Evolutionary conservation across 2,888 invertebrate species (phyloP).

Genomic region (Lochmaea capreae): DNA sequence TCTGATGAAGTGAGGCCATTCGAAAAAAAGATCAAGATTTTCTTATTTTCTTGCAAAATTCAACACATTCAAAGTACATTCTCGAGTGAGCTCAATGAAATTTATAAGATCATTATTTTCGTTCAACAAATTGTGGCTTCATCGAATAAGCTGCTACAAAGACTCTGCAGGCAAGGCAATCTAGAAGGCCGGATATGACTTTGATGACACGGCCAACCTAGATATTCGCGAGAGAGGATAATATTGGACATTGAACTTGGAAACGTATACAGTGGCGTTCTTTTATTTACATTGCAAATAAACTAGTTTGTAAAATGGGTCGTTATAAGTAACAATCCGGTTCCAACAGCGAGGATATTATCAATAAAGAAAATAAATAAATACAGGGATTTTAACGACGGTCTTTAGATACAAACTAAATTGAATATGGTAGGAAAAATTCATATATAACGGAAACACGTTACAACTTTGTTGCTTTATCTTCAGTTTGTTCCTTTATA

Average conservation of each 20-base stretch:
- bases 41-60: no score
- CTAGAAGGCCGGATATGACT: slow-evolving; percentile 43
- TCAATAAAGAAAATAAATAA: neutral
- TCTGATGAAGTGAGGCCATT: no score
- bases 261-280: neutral
- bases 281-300: neutral
- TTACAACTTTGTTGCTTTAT: no score
- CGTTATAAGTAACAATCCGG: neutral
- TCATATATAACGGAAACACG: no score
- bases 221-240: slow-evolving; percentile 34
- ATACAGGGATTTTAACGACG: neutral
- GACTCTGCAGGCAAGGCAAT: slow-evolving; percentile 41
- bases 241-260: slow-evolving; percentile 43
- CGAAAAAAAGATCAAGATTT: no score
- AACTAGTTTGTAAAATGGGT: neutral
- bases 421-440: neutral
- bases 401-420: neutral
- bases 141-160: slow-evolving; percentile 11
- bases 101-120: neutral
- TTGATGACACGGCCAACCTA: slow-evolving; percentile 45
- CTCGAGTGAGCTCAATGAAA: neutral
- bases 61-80: no score
- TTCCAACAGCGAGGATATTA: neutral
- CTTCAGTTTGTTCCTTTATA: no score
- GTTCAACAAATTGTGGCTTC: slow-evolving; percentile 17